Conservation (phyloP, 1,140 invertebrate species). For the Caenorhabditis tropicalis region DNA sequence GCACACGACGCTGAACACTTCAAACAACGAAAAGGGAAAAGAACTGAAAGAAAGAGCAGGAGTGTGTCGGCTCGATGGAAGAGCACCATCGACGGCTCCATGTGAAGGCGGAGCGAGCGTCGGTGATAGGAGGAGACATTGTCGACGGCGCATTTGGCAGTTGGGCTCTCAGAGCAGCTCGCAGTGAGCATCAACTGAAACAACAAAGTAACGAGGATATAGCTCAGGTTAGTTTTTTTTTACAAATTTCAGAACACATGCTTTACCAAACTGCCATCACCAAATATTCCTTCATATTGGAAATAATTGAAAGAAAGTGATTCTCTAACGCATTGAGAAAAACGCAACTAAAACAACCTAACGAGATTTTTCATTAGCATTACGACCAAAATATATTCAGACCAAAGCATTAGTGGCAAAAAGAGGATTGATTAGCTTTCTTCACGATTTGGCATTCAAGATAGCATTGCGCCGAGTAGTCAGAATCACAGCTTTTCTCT, state of each 20-base stretch:
- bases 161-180: slow-evolving; percentile 26
- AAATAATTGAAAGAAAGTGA: no score
- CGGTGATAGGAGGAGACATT: slow-evolving; percentile 39
- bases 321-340: background rate
- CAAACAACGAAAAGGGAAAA: slow-evolving; percentile 11
- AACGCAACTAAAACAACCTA: background rate
- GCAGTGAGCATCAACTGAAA: slow-evolving; percentile 20
- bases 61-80: slow-evolving; percentile 19
- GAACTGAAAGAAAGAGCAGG: background rate
- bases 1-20: slow-evolving; percentile 14
- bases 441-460: background rate
- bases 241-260: no score
- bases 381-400: background rate
- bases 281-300: no score
- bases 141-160: slow-evolving; percentile 21
- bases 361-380: background rate
- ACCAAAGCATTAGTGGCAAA: background rate
- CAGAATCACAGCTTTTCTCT: background rate
- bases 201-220: slow-evolving; percentile 30
- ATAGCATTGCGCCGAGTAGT: background rate
- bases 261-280: no score
- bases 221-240: background rate
- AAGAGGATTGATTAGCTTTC: background rate
- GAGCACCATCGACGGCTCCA: slow-evolving; percentile 31
- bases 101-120: slow-evolving; percentile 17